A percentile compares a stretch with the other conserved stretches of the same genome.
Evolutionary conservation across 1,140 invertebrate species (phyloP).

Genomic region (Drosophila athabasca): DNA sequence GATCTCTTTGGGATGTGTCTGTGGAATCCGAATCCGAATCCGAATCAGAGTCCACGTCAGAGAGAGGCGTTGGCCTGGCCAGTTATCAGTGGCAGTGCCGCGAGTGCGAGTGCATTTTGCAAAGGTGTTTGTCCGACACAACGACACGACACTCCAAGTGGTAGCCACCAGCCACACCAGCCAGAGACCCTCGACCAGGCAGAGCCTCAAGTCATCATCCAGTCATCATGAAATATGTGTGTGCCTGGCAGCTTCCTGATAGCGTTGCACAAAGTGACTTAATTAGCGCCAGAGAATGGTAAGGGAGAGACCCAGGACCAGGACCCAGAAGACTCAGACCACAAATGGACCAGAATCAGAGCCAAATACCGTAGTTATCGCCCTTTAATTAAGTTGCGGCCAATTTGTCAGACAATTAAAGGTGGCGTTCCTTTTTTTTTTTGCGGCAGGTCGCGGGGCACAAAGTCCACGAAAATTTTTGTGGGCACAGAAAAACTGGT

Average conservation of each 20-base stretch:
- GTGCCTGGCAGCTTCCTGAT: constrained; percentile 57
- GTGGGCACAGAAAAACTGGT: constrained; percentile 42
- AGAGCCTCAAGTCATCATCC: background rate
- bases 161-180: constrained; percentile 17
- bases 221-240: constrained; percentile 73
- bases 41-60: background rate
- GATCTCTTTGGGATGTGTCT: no score
- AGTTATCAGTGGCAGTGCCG: constrained; percentile 54
- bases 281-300: constrained; percentile 51
- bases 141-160: constrained; percentile 26
- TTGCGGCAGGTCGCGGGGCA: constrained; percentile 63
- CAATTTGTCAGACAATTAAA: constrained; percentile 81
- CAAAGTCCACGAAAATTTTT: constrained; percentile 30
- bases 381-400: constrained; percentile 77
- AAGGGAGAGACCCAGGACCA: background rate
- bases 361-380: constrained; percentile 50
- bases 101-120: constrained; percentile 69
- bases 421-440: constrained; percentile 12
- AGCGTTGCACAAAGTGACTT: constrained; percentile 65
- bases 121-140: constrained; percentile 70
- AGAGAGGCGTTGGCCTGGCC: constrained; percentile 29
- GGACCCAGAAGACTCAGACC: background rate
- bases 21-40: no score
- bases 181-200: no score
- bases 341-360: background rate